Evolutionary conservation across 2,113 vertebrate species (phyloP).

Genomic region (Acanthisitta chloris): DNA sequence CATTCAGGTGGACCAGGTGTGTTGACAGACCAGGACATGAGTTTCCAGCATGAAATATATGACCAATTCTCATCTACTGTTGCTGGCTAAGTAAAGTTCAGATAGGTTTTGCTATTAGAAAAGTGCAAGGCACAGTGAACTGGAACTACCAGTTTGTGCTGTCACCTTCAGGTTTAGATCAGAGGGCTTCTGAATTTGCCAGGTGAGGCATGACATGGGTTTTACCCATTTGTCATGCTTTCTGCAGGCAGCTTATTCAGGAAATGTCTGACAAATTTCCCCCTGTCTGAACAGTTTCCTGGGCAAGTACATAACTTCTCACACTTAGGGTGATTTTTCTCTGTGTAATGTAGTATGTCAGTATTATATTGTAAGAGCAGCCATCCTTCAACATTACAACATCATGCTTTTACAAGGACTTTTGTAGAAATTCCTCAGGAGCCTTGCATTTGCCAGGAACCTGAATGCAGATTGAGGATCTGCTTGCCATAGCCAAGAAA

Average conservation of each 20-base stretch:
- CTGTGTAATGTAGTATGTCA: not conserved
- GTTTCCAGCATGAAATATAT: not conserved
- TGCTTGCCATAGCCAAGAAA: not conserved
- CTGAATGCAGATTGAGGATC: not conserved
- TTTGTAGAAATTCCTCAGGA: not conserved
- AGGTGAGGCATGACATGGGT: not conserved
- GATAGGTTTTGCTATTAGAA: not conserved
- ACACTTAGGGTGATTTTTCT: not conserved
- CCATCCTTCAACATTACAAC: not conserved
- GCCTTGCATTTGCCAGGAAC: not conserved
- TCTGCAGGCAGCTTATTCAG: not conserved
- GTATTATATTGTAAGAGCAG: not conserved
- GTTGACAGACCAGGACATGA: not conserved
- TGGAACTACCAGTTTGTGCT: not conserved
- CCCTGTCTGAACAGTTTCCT: slow-evolving; percentile 1
- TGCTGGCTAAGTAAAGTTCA: not conserved
- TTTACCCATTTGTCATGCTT: not conserved
- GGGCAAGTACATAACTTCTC: not conserved
- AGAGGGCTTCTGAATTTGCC: not conserved
- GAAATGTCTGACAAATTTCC: not conserved
- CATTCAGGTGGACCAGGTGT: not conserved
- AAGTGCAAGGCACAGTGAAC: not conserved
- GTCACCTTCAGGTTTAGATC: not conserved
- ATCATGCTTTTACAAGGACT: not conserved
- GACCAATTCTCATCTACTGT: not conserved